A percentile compares a stretch with the other conserved stretches of the same genome.
Evolutionary conservation across 2,888 invertebrate species (phyloP).

Genomic region (Timema cristinae): DNA sequence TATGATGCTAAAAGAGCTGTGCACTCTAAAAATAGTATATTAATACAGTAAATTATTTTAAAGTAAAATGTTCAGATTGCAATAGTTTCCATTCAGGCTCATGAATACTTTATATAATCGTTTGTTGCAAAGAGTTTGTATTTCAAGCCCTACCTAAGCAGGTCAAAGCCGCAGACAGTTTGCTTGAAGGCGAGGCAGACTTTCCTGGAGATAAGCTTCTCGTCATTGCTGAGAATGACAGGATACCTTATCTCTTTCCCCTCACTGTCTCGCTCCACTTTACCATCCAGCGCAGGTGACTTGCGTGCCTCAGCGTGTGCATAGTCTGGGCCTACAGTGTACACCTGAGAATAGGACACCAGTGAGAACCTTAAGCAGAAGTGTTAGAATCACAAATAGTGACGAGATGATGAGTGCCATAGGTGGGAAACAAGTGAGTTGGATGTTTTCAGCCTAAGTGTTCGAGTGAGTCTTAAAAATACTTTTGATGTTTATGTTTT

Average conservation of each 20-base stretch:
- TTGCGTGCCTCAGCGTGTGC: conserved; percentile 99
- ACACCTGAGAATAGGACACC: conserved; percentile 60
- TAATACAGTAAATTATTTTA: too few relatives aligned
- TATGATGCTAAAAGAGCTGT: too few relatives aligned
- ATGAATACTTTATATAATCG: neutral
- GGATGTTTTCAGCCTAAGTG: neutral
- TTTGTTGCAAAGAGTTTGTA: too few relatives aligned
- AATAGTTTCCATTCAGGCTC: neutral
- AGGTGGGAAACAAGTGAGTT: too few relatives aligned
- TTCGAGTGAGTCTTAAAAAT: neutral
- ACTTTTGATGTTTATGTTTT: neutral
- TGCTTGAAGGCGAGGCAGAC: conserved; percentile 96
- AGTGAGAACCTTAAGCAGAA: too few relatives aligned
- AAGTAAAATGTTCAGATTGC: neutral
- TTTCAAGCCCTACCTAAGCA: conserved; percentile 61
- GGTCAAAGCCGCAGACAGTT: conserved; percentile 98
- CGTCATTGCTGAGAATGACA: conserved; percentile 93
- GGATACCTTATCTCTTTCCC: conserved; percentile 99
- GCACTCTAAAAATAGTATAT: too few relatives aligned
- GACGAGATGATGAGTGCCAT: too few relatives aligned
- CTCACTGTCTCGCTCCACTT: conserved; percentile 96
- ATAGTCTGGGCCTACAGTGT: conserved; percentile 99
- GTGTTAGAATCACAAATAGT: too few relatives aligned
- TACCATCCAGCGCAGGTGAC: conserved; percentile 96
- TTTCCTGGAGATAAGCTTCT: conserved; percentile 96